Conservation (phyloP, 2,888 invertebrate species). For the Chrysopilus asiliformis region DNA sequence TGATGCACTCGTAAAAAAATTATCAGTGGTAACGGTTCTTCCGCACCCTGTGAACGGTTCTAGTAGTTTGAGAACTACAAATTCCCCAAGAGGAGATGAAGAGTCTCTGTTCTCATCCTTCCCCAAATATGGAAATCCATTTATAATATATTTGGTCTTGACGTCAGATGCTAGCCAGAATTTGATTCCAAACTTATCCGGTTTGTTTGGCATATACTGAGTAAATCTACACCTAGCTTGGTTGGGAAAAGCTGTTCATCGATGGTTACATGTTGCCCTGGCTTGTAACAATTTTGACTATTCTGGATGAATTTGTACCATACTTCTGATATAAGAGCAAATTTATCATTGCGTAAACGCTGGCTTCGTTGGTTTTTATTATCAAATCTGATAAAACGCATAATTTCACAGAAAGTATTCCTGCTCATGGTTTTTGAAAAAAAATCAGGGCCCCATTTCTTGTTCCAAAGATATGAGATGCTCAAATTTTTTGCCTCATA, state of each 20-base stretch:
- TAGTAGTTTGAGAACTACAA: constrained; percentile 18
- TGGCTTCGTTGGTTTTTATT: constrained; percentile 3
- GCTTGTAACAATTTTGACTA: constrained; percentile 17
- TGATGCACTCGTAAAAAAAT: constrained; percentile 18
- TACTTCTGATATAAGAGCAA: background rate
- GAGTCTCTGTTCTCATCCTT: constrained; percentile 15
- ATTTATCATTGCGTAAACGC: constrained; percentile 3
- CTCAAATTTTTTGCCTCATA: constrained; percentile 2
- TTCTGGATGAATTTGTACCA: constrained; percentile 15
- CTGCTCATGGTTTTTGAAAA: constrained; percentile 9
- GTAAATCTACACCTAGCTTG: no score
- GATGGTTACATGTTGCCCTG: no score
- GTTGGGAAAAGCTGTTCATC: constrained; percentile 20
- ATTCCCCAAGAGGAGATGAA: constrained; percentile 16
- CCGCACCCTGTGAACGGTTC: constrained; percentile 17
- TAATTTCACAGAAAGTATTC: constrained; percentile 3
- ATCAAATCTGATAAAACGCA: constrained; percentile 5
- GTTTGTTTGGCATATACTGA: constrained; percentile 20
- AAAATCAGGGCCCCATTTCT: constrained; percentile 2
- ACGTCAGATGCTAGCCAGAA: constrained; percentile 21
- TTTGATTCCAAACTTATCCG: constrained; percentile 17
- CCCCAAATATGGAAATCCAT: constrained; percentile 19
- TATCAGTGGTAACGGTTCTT: constrained; percentile 19
- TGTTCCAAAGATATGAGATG: constrained; percentile 2
- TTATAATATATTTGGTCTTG: constrained; percentile 17